Conservation (phyloP, 2,113 vertebrate species). For the Azemiops feae region DNA sequence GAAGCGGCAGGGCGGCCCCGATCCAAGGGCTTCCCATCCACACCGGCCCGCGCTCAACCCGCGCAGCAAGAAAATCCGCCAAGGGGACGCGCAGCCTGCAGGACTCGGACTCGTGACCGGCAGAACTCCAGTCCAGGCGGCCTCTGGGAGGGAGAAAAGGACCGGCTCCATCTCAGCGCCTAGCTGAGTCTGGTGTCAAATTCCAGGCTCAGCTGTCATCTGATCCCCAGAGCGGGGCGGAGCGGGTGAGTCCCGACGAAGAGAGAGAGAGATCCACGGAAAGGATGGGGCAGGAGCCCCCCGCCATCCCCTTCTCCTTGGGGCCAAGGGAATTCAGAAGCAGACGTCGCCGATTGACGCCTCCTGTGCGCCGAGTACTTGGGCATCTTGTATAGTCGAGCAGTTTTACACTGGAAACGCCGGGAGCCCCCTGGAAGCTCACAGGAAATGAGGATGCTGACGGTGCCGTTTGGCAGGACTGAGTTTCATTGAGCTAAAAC, state of each 20-base stretch:
- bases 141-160: constrained; percentile 48
- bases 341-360: neutral
- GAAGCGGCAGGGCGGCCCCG: neutral
- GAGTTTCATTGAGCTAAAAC: neutral
- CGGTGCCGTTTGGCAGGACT: neutral
- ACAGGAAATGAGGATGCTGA: no score
- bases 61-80: neutral
- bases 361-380: neutral
- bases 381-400: no score
- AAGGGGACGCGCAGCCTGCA: constrained; percentile 12
- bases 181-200: constrained; percentile 54
- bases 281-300: neutral
- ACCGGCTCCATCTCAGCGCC: constrained; percentile 67
- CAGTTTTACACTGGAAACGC: neutral
- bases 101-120: constrained; percentile 52
- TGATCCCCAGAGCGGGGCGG: constrained; percentile 51
- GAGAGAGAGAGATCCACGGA: neutral
- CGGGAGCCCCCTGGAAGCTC: neutral
- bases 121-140: constrained; percentile 41
- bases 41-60: neutral
- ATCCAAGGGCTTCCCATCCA: neutral
- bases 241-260: neutral
- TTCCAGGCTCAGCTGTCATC: constrained; percentile 64
- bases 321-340: neutral
- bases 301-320: neutral